A percentile compares a stretch with the other conserved stretches of the same genome.
Evolutionary conservation across 2,797 vertebrate species (phyloP).

Genomic region (Hozukius guyotensis): DNA sequence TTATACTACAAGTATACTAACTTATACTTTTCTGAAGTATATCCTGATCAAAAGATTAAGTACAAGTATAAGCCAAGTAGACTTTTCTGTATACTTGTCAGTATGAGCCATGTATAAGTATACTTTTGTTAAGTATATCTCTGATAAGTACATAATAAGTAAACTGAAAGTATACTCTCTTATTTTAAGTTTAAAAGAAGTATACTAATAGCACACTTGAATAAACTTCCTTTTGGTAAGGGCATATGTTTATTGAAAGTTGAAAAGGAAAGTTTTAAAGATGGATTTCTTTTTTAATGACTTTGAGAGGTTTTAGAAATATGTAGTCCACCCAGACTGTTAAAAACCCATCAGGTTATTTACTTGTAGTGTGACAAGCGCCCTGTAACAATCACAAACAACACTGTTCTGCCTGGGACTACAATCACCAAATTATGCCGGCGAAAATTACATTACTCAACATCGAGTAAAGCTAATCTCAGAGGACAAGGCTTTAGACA

Average conservation of each 20-base stretch:
- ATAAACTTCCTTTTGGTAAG: too few species aligned
- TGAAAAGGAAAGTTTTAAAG: background rate
- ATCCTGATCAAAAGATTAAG: too few species aligned
- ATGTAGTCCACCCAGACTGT: background rate
- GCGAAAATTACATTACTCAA: conserved; percentile 25
- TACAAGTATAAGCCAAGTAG: too few species aligned
- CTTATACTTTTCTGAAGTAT: too few species aligned
- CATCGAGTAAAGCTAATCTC: conserved; percentile 29
- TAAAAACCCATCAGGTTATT: background rate
- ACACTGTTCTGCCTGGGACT: conserved; percentile 8
- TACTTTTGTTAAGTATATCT: too few species aligned
- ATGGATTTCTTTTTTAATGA: background rate
- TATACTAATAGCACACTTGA: too few species aligned
- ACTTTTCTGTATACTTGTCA: too few species aligned
- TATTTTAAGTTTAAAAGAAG: too few species aligned
- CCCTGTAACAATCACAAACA: conserved; percentile 29
- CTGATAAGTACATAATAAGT: too few species aligned
- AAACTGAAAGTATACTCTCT: too few species aligned
- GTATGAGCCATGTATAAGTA: too few species aligned
- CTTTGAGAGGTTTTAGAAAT: background rate
- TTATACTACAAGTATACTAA: too few species aligned
- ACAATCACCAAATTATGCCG: conserved; percentile 13
- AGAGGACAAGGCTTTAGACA: conserved; percentile 14
- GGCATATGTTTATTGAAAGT: background rate
- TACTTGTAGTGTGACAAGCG: background rate